phyloP scores from a whole-genome alignment of 2,888 invertebrate species.

The Pseudoips prasinana region DNA sequence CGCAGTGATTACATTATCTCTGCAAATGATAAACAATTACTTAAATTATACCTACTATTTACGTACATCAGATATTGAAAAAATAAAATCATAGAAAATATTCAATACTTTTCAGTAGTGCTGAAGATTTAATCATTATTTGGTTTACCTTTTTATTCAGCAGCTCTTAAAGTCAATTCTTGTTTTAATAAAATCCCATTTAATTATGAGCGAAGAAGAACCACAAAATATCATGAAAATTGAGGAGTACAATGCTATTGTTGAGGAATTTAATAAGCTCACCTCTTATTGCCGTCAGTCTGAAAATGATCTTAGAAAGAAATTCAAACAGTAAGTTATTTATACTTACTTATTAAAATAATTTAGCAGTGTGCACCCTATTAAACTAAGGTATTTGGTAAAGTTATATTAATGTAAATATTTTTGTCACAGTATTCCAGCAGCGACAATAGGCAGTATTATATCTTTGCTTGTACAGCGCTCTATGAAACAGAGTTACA shows the following conservation, averaged over 20 bases:
- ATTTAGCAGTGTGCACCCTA: not conserved
- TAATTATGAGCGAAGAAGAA: conserved; percentile 35
- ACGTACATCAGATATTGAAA: too few relatives aligned
- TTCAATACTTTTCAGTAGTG: too few relatives aligned
- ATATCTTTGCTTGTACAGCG: conserved; percentile 84
- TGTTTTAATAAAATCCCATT: too few relatives aligned
- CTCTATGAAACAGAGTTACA: conserved; percentile 84
- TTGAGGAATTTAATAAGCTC: conserved; percentile 79
- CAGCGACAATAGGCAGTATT: conserved; percentile 86
- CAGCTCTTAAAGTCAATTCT: too few relatives aligned
- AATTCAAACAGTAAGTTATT: conserved; percentile 78
- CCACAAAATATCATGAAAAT: conserved; percentile 50
- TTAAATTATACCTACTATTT: too few relatives aligned
- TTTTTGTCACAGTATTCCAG: conserved; percentile 70
- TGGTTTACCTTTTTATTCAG: too few relatives aligned
- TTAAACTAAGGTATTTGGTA: not conserved
- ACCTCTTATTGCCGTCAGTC: conserved; percentile 82
- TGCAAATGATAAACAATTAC: too few relatives aligned
- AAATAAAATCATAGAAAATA: too few relatives aligned
- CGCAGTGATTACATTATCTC: too few relatives aligned
- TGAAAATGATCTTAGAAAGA: conserved; percentile 79
- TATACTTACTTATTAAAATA: conserved; percentile 2
- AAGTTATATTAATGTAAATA: too few relatives aligned
- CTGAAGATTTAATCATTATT: too few relatives aligned
- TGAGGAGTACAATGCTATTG: conserved; percentile 76